A percentile compares a stretch with the other conserved stretches of the same genome.
Conservation (phyloP, 2,797 vertebrate genomes). For the Falco berigora region DNA sequence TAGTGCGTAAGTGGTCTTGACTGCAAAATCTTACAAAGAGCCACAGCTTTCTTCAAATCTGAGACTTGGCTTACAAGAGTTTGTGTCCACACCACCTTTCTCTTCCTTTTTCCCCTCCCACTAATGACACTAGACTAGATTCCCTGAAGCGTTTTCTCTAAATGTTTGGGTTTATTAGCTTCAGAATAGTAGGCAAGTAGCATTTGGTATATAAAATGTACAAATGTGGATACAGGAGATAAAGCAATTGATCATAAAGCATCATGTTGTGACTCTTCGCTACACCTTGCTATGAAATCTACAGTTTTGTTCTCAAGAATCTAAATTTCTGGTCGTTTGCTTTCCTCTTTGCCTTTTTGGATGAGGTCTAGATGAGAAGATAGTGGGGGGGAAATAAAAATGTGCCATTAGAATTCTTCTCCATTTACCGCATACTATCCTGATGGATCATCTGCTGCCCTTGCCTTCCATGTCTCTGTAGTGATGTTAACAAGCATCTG, state of each 20-base stretch:
- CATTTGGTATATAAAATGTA: background rate
- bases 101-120: accelerated
- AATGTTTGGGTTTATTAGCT: background rate
- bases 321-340: background rate
- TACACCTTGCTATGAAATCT: background rate
- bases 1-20: background rate
- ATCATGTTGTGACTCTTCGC: background rate
- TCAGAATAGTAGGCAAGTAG: background rate
- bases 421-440: accelerated
- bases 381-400: background rate
- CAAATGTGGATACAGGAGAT: background rate
- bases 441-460: background rate
- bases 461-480: background rate
- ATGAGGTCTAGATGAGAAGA: background rate
- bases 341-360: background rate
- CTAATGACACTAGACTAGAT: background rate
- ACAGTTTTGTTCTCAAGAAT: background rate
- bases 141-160: background rate
- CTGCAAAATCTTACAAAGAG: accelerated
- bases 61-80: background rate
- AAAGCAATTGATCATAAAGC: background rate
- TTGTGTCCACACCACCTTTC: background rate
- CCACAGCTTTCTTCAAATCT: background rate
- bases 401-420: background rate
- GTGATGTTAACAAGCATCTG: background rate